A percentile compares a stretch with the other conserved stretches of the same genome.
phyloP scores from a whole-genome alignment of 2,113 vertebrate genomes.

The Cnemophilus loriae region DNA sequence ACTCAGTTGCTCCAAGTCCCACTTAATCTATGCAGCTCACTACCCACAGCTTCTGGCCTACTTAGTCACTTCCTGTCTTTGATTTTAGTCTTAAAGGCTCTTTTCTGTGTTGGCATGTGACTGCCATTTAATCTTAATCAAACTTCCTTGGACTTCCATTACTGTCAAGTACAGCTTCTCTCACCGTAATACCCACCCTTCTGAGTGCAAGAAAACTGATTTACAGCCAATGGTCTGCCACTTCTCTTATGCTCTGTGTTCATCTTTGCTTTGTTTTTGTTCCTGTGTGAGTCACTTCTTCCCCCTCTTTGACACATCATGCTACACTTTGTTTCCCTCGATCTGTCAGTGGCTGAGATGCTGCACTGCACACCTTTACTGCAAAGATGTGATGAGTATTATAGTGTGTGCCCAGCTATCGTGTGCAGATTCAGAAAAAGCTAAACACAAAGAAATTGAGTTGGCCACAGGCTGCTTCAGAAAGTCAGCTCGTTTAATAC shows the following conservation, averaged over 20 bases:
- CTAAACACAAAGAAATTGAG: neutral
- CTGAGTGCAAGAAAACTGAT: neutral
- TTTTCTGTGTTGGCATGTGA: neutral
- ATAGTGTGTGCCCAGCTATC: neutral
- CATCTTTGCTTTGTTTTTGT: conserved; percentile 45
- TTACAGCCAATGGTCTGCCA: neutral
- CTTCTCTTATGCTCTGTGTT: neutral
- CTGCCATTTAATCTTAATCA: conserved; percentile 45
- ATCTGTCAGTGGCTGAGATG: neutral
- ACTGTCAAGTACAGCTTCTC: neutral
- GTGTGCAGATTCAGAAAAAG: neutral
- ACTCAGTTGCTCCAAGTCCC: neutral
- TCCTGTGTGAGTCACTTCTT: conserved; percentile 31
- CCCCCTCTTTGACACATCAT: neutral
- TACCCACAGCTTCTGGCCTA: conserved; percentile 9
- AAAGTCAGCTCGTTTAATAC: neutral
- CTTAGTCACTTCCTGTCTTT: conserved; percentile 52
- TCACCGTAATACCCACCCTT: neutral
- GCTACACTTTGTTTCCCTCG: neutral
- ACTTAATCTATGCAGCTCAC: conserved; percentile 5
- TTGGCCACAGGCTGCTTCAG: neutral
- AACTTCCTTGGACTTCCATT: conserved; percentile 30
- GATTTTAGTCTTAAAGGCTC: conserved; percentile 6
- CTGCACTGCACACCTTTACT: neutral
- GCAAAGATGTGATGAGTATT: neutral